Percentiles rank a stretch among this genome's conserved stretches.
These are phyloP conservation scores for Orcinus orca DNA, from an alignment of 2,113 vertebrate genomes.

Conservation along the genomic window DNA sequence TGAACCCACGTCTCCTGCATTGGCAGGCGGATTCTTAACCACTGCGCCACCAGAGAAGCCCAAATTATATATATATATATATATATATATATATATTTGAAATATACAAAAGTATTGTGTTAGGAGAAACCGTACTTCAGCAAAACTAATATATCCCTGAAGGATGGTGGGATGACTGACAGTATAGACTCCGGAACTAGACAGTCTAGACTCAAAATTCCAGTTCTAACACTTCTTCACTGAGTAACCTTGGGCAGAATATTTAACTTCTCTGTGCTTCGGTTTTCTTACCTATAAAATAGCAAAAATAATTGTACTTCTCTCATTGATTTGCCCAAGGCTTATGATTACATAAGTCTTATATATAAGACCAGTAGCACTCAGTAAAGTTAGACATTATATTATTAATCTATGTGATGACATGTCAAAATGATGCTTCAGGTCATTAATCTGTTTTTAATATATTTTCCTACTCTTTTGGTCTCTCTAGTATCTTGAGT, in stretches of 20 bases:
- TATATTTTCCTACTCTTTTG: neutral
- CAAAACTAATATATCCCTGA: neutral
- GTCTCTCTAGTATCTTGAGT: neutral
- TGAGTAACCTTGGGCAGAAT: neutral
- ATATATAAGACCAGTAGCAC: neutral
- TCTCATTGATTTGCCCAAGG: neutral
- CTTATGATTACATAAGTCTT: neutral
- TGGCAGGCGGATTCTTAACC: too few relatives aligned
- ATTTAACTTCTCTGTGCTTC: neutral
- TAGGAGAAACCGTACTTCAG: neutral
- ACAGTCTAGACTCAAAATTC: neutral
- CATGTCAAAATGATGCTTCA: neutral
- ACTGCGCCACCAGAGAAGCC: too few relatives aligned
- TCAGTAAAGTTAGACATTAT: neutral
- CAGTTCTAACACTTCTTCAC: neutral
- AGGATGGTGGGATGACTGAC: neutral
- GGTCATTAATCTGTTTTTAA: neutral
- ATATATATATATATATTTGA: neutral
- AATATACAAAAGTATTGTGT: neutral
- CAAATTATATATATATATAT: neutral
- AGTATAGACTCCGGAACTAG: neutral
- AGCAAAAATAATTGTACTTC: neutral
- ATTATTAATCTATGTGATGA: neutral
- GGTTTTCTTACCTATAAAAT: neutral
- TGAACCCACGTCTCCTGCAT: too few relatives aligned